phyloP scores from a whole-genome alignment of 2,888 invertebrate species.

The Reticulitermes lucifugus region DNA sequence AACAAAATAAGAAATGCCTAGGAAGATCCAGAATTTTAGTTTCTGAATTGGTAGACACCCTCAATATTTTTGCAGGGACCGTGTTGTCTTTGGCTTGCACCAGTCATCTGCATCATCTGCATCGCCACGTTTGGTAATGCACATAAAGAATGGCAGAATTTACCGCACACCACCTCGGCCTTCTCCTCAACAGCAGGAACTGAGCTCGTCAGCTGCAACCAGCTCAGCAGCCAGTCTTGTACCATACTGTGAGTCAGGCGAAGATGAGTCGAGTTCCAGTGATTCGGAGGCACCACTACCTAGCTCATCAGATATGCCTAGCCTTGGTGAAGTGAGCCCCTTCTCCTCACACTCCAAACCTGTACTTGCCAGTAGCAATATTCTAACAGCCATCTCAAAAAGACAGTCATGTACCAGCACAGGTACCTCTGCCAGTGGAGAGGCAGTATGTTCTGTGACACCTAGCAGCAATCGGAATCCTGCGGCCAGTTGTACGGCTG shows the following conservation, averaged over 20 bases:
- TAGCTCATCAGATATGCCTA: constrained; percentile 43
- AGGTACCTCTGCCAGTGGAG: neutral
- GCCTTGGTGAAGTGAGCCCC: constrained; percentile 32
- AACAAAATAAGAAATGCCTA: neutral
- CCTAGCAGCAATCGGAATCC: neutral
- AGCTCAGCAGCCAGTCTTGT: constrained; percentile 59
- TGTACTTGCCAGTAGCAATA: constrained; percentile 6
- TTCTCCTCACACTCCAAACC: constrained; percentile 23
- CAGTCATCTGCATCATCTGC: constrained; percentile 33
- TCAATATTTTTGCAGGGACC: constrained; percentile 47
- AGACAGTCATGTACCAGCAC: neutral
- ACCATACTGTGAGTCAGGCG: constrained; percentile 60
- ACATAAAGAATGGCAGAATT: constrained; percentile 49
- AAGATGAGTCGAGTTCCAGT: constrained; percentile 61
- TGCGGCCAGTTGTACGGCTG: neutral
- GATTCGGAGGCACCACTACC: constrained; percentile 56
- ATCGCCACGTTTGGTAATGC: constrained; percentile 35
- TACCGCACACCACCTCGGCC: constrained; percentile 47
- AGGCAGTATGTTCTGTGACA: neutral
- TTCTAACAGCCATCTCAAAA: neutral
- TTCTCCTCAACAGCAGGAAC: constrained; percentile 46
- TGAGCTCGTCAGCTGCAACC: constrained; percentile 27
- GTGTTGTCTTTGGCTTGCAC: constrained; percentile 48
- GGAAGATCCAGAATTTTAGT: neutral
- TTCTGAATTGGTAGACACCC: constrained; percentile 36